A percentile compares a stretch with the other conserved stretches of the same genome.
These are phyloP conservation scores for Thysanoteuthis rhombus DNA, from an alignment of 2,888 invertebrate species.

Conservation along the genomic window DNA sequence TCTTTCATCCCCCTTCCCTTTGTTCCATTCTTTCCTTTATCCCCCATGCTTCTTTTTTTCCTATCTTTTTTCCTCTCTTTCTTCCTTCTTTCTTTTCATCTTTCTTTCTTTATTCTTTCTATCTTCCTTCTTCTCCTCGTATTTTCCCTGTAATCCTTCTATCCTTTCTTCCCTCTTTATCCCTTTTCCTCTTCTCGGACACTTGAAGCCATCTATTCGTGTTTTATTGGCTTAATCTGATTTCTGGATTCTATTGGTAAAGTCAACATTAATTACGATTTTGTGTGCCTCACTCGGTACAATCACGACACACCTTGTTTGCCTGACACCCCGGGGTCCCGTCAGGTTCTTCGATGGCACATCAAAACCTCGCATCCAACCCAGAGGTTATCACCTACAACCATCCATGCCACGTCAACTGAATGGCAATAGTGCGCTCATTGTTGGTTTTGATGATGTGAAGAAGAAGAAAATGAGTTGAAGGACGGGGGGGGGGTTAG, in stretches of 20 bases:
- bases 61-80: not conserved
- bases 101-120: not conserved
- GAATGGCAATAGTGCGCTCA: not conserved
- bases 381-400: not conserved
- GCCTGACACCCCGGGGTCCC: not conserved
- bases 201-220: not conserved
- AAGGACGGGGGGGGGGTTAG: not conserved
- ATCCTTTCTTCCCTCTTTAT: not conserved
- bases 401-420: not conserved
- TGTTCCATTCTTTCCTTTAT: too few species aligned
- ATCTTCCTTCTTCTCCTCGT: not conserved
- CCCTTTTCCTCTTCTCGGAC: not conserved
- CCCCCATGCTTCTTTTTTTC: not conserved
- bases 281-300: not conserved
- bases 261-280: slow-evolving; percentile 12
- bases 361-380: slow-evolving; percentile 12
- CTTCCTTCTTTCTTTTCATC: not conserved
- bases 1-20: too few species aligned
- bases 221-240: slow-evolving; percentile 12
- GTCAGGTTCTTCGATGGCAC: not conserved
- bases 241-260: not conserved
- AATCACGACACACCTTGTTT: slow-evolving; percentile 12
- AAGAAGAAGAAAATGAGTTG: too few species aligned
- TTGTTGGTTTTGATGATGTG: not conserved
- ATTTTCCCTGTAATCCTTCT: not conserved